Percentiles rank a stretch among this genome's conserved stretches.
Conservation (phyloP, 1,140 invertebrate genomes). For the Ceratina japonica region DNA sequence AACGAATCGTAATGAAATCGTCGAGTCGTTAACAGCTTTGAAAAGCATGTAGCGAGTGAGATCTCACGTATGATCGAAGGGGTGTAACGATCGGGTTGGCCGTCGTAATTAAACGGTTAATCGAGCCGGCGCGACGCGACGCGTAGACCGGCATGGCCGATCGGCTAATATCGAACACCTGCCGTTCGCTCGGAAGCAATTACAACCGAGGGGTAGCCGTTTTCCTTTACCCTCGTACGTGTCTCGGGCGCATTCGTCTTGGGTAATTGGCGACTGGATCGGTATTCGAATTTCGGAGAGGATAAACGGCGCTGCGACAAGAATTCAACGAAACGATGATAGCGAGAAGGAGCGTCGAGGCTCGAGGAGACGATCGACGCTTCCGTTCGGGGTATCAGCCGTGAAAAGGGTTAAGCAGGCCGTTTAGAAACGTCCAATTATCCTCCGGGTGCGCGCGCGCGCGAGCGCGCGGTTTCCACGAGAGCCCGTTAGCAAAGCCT, state of each 20-base stretch:
- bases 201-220: neutral
- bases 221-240: neutral
- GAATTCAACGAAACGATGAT: neutral
- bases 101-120: constrained; percentile 60
- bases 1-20: neutral
- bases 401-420: constrained; percentile 28
- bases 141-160: constrained; percentile 25
- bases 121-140: constrained; percentile 43
- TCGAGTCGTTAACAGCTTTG: neutral
- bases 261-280: neutral
- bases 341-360: neutral
- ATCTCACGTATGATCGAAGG: constrained; percentile 55
- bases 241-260: neutral
- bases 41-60: constrained; percentile 1
- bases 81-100: constrained; percentile 39
- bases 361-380: neutral
- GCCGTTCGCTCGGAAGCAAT: constrained; percentile 21
- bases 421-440: constrained; percentile 63
- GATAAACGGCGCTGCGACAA: neutral
- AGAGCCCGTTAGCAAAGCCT: constrained; percentile 30
- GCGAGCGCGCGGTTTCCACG: constrained; percentile 44
- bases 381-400: neutral
- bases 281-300: neutral
- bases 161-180: constrained; percentile 53
- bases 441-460: constrained; percentile 41